Evolutionary conservation across 2,888 invertebrate species (phyloP), one percentile per base, ranked within the genome.

Genomic region (Chirona hameri): DNA sequence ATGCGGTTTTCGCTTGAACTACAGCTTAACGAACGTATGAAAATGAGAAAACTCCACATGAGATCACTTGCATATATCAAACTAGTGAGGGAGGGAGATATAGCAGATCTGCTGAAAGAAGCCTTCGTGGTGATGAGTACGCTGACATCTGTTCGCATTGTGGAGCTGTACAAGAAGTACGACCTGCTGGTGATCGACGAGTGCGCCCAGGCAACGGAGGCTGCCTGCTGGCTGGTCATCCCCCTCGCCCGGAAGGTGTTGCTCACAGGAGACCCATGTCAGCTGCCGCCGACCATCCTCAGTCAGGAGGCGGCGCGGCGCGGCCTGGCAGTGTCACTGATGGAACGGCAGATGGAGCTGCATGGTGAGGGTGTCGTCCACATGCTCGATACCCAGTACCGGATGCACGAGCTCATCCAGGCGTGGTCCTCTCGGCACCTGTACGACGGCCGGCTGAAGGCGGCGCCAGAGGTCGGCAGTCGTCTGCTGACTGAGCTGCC

Each of bases 371-470:
- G 91, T 72, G 91, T 92, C 0, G 91, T 92, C 0, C 86, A 88
- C n/a, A 85, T 85, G 88, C 89, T 99, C 81, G 92, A 91, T 24
- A 89, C 92, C 18, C 98, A 98, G 88, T 99, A 98, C 88, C 91
- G 98, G 82, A 99, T 99, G 98, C 96, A 98, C 88, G 90, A 91
- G 85, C 89, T 90, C 9, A 93, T 99, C 27, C 96, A 93, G 86
- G 90, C 91, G 65, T 89, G 98, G 87, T 95, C 98, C 0, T 98
- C 98, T 86, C 89, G 90, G 81, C 89, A 95, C 24, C 93, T 97
- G 0, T 99, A 99, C 86, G 90, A 92, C 0, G 92, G 92, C 0
- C 89, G 91, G 83, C 90, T 98, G 69, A 87, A 91, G 21, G 85
- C 85, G 18, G 83, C 83, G 39, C 52, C 86, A 18, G 88, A 88